phyloP scores from a whole-genome alignment of 2,888 invertebrate genomes.

The Ametastegia equiseti region DNA sequence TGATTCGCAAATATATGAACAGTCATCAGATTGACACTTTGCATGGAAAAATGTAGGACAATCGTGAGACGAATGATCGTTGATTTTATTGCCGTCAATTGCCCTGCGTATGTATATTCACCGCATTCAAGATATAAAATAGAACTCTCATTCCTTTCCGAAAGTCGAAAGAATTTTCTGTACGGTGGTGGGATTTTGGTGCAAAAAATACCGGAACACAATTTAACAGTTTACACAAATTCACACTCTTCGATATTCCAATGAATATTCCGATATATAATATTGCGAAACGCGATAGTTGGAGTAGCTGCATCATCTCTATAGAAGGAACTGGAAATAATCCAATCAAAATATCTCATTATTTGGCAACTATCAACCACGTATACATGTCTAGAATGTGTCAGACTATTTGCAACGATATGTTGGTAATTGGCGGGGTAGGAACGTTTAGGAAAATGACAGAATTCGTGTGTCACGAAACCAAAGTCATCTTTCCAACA shows the following conservation, averaged over 20 bases:
- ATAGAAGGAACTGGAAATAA: constrained; percentile 15
- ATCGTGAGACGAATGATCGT: no score
- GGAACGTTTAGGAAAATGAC: not conserved
- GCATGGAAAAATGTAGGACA: no score
- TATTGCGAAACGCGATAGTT: not conserved
- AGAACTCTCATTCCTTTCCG: no score
- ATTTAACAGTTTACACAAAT: not conserved
- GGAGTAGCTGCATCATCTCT: not conserved
- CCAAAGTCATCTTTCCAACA: not conserved
- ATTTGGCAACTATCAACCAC: not conserved
- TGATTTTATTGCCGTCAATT: no score
- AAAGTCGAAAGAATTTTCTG: no score
- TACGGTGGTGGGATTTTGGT: no score
- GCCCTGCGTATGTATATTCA: no score
- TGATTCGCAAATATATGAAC: not conserved
- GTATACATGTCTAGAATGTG: not conserved
- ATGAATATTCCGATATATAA: not conserved
- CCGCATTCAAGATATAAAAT: no score
- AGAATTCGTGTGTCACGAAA: not conserved
- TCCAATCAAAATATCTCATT: constrained; percentile 11
- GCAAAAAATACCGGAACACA: not conserved
- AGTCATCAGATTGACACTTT: no score
- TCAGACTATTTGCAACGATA: not conserved
- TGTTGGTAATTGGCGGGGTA: constrained; percentile 6
- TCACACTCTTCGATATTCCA: not conserved